These are phyloP conservation scores for Pemphigus obesinymphae DNA, from an alignment of 1,140 invertebrate species.

Conservation along the genomic window DNA sequence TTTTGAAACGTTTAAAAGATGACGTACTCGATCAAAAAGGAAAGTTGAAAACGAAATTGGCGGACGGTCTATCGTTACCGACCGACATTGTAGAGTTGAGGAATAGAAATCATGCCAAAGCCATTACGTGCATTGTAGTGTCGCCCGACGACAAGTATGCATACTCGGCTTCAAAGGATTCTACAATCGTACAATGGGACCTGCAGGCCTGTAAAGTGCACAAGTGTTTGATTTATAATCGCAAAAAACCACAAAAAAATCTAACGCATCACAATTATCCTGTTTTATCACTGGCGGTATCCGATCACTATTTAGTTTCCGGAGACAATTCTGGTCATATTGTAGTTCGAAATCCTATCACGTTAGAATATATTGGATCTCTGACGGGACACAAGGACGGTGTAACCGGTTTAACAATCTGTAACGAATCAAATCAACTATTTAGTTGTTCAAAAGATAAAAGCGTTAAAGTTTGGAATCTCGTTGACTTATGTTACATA, in stretches of 20 bases:
- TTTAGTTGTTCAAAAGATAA: constrained; percentile 71
- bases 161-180: constrained; percentile 84
- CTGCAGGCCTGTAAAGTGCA: constrained; percentile 53
- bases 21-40: constrained; percentile 83
- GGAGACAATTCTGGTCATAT: constrained; percentile 72
- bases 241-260: constrained; percentile 44
- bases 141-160: constrained; percentile 68
- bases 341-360: constrained; percentile 76
- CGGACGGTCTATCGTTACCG: constrained; percentile 62
- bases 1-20: constrained; percentile 69
- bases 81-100: constrained; percentile 2
- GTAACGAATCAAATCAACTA: constrained; percentile 79
- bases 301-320: constrained; percentile 75
- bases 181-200: constrained; percentile 80
- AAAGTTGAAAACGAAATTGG: constrained; percentile 67
- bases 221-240: constrained; percentile 48
- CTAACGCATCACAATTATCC: constrained; percentile 54
- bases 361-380: constrained; percentile 71
- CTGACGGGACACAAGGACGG: constrained; percentile 73
- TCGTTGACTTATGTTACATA: constrained; percentile 92
- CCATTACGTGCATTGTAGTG: constrained; percentile 77
- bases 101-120: constrained; percentile 66
- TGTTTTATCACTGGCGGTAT: constrained; percentile 70
- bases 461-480: constrained; percentile 86
- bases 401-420: constrained; percentile 78